A percentile compares a stretch with the other conserved stretches of the same genome.
Conservation (phyloP, 2,888 invertebrate species). For the Aricia artaxerxes region DNA sequence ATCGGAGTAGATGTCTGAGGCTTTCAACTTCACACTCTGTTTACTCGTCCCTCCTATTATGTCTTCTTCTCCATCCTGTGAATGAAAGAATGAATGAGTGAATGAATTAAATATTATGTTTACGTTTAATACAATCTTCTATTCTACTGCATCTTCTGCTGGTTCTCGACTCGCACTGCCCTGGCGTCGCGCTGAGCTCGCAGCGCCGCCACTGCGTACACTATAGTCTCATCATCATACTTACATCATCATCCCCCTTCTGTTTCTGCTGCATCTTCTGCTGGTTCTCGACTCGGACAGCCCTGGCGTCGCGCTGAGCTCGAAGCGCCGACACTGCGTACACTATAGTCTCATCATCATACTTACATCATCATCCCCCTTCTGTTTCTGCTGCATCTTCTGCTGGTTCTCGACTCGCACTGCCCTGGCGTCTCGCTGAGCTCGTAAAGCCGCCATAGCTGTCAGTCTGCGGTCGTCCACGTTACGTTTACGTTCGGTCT, state of each 20-base stretch:
- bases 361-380: conserved; percentile 74
- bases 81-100: background rate
- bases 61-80: conserved; percentile 68
- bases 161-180: conserved; percentile 85
- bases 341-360: background rate
- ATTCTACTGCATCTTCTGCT: conserved; percentile 76
- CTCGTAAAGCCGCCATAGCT: conserved; percentile 95
- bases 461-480: conserved; percentile 95
- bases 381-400: conserved; percentile 78
- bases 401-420: conserved; percentile 84
- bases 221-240: conserved; percentile 56
- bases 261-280: conserved; percentile 78
- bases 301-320: conserved; percentile 94
- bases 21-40: conserved; percentile 89
- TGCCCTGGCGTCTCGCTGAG: conserved; percentile 93
- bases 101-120: too few species aligned
- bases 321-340: conserved; percentile 93
- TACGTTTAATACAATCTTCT: too few species aligned
- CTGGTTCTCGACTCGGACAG: conserved; percentile 84
- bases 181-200: conserved; percentile 95
- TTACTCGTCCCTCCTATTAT: conserved; percentile 79
- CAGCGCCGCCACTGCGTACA: conserved; percentile 91
- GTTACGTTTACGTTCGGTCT: conserved; percentile 87
- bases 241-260: conserved; percentile 76
- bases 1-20: conserved; percentile 97